Evolutionary conservation across 2,113 vertebrate genomes (phyloP).

Genomic region (Mormyrus iriodes): DNA sequence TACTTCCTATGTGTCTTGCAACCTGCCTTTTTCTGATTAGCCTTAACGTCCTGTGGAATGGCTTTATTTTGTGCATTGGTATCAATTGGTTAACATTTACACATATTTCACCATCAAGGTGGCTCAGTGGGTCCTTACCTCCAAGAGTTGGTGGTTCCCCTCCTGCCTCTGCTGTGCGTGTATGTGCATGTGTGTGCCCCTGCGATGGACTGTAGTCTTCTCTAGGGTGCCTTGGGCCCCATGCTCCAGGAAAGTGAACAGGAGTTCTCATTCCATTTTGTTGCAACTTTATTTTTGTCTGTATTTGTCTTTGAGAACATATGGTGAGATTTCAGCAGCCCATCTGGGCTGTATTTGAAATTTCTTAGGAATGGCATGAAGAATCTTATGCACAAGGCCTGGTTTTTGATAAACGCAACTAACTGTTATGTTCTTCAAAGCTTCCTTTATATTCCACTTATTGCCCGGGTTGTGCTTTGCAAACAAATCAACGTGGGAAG

Average conservation of each 20-base stretch:
- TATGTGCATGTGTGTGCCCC: neutral
- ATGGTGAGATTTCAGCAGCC: neutral
- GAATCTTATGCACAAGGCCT: no score
- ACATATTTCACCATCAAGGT: neutral
- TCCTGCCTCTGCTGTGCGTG: neutral
- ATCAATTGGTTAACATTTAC: neutral
- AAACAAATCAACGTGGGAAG: neutral
- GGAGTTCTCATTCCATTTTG: neutral
- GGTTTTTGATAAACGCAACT: no score
- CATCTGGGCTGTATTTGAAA: neutral
- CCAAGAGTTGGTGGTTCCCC: neutral
- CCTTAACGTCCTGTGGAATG: neutral
- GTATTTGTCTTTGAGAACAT: neutral
- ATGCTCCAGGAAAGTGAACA: neutral
- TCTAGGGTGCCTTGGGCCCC: neutral
- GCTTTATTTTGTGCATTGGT: neutral
- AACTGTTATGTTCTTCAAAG: no score
- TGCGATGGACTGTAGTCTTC: neutral
- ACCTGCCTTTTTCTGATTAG: no score
- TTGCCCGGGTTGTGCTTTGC: neutral
- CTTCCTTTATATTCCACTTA: neutral
- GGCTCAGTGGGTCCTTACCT: neutral
- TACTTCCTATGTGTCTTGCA: no score
- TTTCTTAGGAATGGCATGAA: no score
- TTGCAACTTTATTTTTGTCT: neutral